Evolutionary conservation across 2,113 vertebrate genomes (phyloP), one percentile per base, ranked within the genome.

Genomic region (Passer montanus): DNA sequence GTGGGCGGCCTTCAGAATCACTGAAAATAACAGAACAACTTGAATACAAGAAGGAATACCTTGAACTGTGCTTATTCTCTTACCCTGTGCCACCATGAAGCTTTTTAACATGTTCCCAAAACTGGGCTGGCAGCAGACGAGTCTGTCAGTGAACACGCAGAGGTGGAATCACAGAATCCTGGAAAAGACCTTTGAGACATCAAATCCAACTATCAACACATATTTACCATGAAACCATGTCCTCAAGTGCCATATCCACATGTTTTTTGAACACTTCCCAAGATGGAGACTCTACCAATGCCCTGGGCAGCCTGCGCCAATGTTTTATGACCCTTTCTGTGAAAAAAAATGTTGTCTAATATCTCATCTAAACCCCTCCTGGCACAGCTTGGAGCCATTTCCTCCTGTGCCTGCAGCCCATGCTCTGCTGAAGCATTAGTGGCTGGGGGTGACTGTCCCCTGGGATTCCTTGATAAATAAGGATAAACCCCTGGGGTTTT

Each of bases 81-180:
- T 53, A n/a, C 6, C 12, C 41, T 2, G 19, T 67, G 64, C 23
- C 7, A 11, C 9, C 6, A 6, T 4, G 31, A 21, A 44, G n/a
- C 2, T 15, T n/a, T 59, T 39, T 70, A 0, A 2, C 7, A 0
- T 0, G 1, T 12, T 87, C 24, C 49, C 31, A 15, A 4, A 15
- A 11, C 64, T 26, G 22, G 62, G 33, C 55, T 69, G 73, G 73
- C 73, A 87, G 55, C 73, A 60, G 14, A 44, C 46, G 22, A 27
- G 22, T 9, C 64, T 27, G 31, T 26, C 3, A 4, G 26, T 11
- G 64, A 53, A 10, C 4, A 4, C 4, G 49, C 9, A 1, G 7
- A 20, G 19, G 17, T 9, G 23, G 37, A 60, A 52, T 31, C 31
- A 37, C 4, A 12, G 18, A 52, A 52, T 33, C 33, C 2, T 68